These are phyloP conservation scores for Willisornis vidua DNA, from an alignment of 2,113 vertebrate species.

Conservation along the genomic window DNA sequence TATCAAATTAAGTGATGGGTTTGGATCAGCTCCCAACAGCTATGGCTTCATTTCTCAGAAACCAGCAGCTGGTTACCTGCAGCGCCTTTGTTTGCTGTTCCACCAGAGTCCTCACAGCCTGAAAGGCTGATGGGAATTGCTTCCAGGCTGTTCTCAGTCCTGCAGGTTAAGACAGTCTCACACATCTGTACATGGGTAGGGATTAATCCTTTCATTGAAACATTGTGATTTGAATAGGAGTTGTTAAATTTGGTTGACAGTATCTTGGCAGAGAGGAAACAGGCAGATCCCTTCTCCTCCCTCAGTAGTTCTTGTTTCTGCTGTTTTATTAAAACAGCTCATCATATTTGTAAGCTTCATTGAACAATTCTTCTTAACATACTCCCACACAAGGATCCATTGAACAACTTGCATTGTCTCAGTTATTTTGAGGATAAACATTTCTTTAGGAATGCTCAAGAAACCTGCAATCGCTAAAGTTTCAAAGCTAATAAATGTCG, in stretches of 20 bases:
- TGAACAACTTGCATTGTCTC: conserved; percentile 31
- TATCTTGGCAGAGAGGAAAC: background rate
- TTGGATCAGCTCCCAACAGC: conserved; percentile 22
- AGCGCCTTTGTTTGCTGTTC: background rate
- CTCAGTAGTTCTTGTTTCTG: background rate
- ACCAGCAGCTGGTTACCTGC: background rate
- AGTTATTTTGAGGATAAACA: conserved; percentile 6
- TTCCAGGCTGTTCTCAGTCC: background rate
- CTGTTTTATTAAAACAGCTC: conserved; percentile 50
- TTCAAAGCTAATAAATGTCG: background rate
- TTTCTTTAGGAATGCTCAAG: background rate
- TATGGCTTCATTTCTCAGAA: conserved; percentile 16
- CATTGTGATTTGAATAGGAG: background rate
- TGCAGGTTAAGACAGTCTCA: background rate
- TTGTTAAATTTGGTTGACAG: background rate
- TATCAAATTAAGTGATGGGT: conserved; percentile 17
- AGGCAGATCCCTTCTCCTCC: background rate
- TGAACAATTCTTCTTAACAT: conserved; percentile 5
- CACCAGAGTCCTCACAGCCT: background rate
- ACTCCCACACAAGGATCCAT: conserved; percentile 26
- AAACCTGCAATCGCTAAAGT: background rate
- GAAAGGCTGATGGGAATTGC: background rate
- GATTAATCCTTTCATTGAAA: background rate
- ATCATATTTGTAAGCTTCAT: conserved; percentile 54
- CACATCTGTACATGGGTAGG: background rate